A percentile compares a stretch with the other conserved stretches of the same genome.
Conservation (phyloP, 2,797 vertebrate genomes). For the Chaenodraco wilsoni region DNA sequence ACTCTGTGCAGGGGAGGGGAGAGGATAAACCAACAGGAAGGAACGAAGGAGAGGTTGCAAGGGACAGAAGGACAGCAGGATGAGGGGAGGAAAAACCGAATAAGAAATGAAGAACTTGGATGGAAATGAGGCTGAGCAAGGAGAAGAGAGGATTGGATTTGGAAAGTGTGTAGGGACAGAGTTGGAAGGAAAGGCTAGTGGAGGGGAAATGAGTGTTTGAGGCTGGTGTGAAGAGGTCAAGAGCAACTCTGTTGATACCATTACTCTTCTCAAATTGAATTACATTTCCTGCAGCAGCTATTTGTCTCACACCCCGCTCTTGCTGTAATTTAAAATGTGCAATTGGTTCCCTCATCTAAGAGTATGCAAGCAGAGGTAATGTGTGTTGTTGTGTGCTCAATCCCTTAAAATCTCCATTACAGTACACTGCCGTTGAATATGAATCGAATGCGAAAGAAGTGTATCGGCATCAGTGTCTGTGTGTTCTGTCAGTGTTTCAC, state of each 20-base stretch:
- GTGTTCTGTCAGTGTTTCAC: constrained; percentile 30
- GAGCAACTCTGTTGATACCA: constrained; percentile 57
- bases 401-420: constrained; percentile 2
- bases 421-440: not conserved
- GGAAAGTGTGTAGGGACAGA: constrained; percentile 23
- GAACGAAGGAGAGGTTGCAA: constrained; percentile 40
- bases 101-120: constrained; percentile 46
- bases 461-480: not conserved
- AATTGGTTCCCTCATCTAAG: constrained; percentile 13
- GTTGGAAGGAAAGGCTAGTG: constrained; percentile 43
- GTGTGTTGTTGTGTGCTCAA: not conserved
- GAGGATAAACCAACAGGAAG: constrained; percentile 41
- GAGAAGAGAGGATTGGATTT: constrained; percentile 37
- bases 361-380: constrained; percentile 7
- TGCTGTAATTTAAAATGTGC: constrained; percentile 19
- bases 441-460: constrained; percentile 13
- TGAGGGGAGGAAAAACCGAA: constrained; percentile 45
- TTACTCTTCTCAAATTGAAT: constrained; percentile 63
- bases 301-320: constrained; percentile 29
- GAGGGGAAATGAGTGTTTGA: constrained; percentile 60
- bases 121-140: constrained; percentile 34
- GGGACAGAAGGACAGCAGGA: constrained; percentile 60
- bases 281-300: constrained; percentile 43
- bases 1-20: constrained; percentile 27
- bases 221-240: constrained; percentile 62